These are phyloP conservation scores for Pseudomyrmex flavicornis DNA, from an alignment of 1,140 invertebrate species.

Conservation along the genomic window DNA sequence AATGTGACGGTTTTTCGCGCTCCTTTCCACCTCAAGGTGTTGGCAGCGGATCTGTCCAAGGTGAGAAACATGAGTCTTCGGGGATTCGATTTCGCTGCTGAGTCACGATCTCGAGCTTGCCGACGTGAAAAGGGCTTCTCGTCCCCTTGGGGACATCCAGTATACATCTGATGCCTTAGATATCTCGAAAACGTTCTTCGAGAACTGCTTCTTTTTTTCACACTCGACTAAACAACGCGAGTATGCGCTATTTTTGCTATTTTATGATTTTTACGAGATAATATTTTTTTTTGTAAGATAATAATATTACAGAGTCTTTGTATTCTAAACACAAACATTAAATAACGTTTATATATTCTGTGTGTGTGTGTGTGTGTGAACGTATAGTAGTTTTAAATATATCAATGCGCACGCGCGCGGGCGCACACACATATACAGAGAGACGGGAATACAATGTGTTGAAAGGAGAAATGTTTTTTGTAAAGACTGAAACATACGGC, in stretches of 20 bases:
- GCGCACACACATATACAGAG: not conserved
- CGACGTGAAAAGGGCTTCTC: slow-evolving; percentile 71
- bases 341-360: no score
- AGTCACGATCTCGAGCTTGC: slow-evolving; percentile 78
- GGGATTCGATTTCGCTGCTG: slow-evolving; percentile 79
- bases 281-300: not conserved
- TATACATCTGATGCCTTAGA: slow-evolving; percentile 53
- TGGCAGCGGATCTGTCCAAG: slow-evolving; percentile 70
- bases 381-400: no score
- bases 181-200: slow-evolving; percentile 55
- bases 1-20: slow-evolving; percentile 66
- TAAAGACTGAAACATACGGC: slow-evolving; percentile 26
- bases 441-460: not conserved
- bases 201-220: slow-evolving; percentile 22
- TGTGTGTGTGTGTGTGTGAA: no score
- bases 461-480: not conserved
- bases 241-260: not conserved
- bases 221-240: slow-evolving; percentile 31
- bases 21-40: slow-evolving; percentile 66
- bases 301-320: no score
- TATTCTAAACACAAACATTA: no score
- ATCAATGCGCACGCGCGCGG: no score
- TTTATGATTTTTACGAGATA: not conserved
- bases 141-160: slow-evolving; percentile 71
- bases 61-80: slow-evolving; percentile 77